Evolutionary conservation across 2,797 vertebrate genomes (phyloP), one percentile per base, ranked within the genome.

Genomic region (Astyanax mexicanus): DNA sequence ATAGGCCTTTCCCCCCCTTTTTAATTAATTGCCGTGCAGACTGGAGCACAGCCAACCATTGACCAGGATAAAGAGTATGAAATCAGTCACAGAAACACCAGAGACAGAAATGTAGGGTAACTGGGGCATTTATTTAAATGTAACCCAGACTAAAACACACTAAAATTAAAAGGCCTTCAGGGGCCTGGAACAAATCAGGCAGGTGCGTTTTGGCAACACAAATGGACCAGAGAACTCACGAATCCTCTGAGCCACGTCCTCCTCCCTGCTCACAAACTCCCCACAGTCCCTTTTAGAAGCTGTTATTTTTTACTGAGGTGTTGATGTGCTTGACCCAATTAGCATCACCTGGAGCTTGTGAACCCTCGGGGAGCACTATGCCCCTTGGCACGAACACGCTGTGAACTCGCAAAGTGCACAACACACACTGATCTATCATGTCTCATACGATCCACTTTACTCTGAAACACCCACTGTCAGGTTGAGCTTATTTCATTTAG

Each of bases 331-430:
- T 61, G 58, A 35, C 58, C 73, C 55, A 75, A 75, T 75, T 75
- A 75, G 64, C 52, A 6, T 68, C 73, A 75, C 73, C 73, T 75
- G 64, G 73, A 68, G 54, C 73, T 10, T 21, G n/a, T 27, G 21
- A 47, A 60, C 52, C 52, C 73, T 49, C 37, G 2, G 60, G 72
- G 49, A 54, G 3, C 29, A 15, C 27, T 57, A 57, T 6, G 11
- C 27, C 54, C 54, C 13, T 57, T 32, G 54, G 27, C 54, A 35
- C 27, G 13, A 57, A 57, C 54, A 32, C 7, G 9, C 21, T 6
- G 17, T 57, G 27, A 57, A 15, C 23, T 55, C 3, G 5, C 12
- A 29, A 27, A 55, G 23, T 15, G 23, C 15, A 2, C 17, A 27
- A n/a, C 54, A 57, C 13, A 32, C 27, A 57, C 54, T 6, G 12